Percentiles rank a stretch among this genome's conserved stretches.
These are phyloP conservation scores for Temnothorax nylanderi DNA, from an alignment of 1,140 invertebrate species.

Conservation along the genomic window DNA sequence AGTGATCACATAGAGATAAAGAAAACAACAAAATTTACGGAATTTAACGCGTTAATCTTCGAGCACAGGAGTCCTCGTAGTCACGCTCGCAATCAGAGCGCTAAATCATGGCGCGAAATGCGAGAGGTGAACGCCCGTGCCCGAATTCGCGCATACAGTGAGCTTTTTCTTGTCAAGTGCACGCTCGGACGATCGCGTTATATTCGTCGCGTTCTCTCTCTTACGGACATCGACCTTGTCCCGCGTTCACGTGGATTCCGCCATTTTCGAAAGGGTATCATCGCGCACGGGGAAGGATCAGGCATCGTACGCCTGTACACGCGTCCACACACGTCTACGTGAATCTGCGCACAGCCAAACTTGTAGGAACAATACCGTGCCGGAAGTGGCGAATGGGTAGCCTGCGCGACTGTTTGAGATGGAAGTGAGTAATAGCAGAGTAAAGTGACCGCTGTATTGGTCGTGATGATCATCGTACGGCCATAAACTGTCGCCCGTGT, in stretches of 20 bases:
- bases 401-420: slow-evolving; percentile 73
- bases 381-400: slow-evolving; percentile 71
- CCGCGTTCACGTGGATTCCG: slow-evolving; percentile 38
- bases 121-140: slow-evolving; percentile 36
- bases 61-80: background rate
- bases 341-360: slow-evolving; percentile 42
- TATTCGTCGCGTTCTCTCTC: background rate
- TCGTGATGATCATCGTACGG: slow-evolving; percentile 75
- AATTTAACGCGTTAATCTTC: background rate
- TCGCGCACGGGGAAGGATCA: background rate
- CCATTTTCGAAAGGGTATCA: slow-evolving; percentile 30
- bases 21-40: background rate
- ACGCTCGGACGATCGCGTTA: slow-evolving; percentile 5
- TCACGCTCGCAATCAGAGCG: background rate
- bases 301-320: background rate
- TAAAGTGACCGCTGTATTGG: slow-evolving; percentile 76
- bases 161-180: slow-evolving; percentile 9
- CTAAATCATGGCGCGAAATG: slow-evolving; percentile 48
- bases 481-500: slow-evolving; percentile 76
- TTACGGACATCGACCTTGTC: background rate
- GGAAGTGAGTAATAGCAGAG: slow-evolving; percentile 74
- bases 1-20: background rate
- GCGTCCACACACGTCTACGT: background rate
- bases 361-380: slow-evolving; percentile 54
- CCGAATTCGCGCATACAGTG: slow-evolving; percentile 21